Evolutionary conservation across 2,113 vertebrate genomes (phyloP).

Genomic region (Melanotaenia duboulayi): DNA sequence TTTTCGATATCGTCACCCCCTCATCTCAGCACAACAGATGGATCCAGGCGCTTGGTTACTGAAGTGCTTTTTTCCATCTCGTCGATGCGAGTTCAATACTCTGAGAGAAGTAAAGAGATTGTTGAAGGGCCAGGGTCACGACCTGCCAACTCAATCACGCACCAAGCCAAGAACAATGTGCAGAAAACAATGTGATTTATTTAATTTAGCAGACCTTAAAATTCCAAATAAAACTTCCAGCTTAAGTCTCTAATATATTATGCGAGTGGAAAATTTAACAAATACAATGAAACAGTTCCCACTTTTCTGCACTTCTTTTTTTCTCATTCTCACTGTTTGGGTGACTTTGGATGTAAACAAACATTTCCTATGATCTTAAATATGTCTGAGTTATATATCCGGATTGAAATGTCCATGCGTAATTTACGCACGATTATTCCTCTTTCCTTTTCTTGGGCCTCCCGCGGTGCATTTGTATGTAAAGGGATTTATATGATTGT

Average conservation of each 20-base stretch:
- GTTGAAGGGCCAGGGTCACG: slow-evolving; percentile 77
- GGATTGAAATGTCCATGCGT: slow-evolving; percentile 9
- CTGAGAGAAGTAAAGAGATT: slow-evolving; percentile 77
- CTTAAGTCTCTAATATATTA: not conserved
- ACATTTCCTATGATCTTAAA: not conserved
- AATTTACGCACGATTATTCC: slow-evolving; percentile 50
- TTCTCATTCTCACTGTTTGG: not conserved
- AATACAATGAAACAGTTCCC: not conserved
- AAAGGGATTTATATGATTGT: not conserved
- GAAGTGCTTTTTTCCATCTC: slow-evolving; percentile 74
- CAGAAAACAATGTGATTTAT: slow-evolving; percentile 34
- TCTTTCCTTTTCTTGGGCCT: not conserved
- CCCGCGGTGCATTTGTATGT: not conserved
- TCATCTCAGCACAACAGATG: slow-evolving; percentile 66
- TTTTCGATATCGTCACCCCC: slow-evolving; percentile 33
- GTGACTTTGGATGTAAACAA: not conserved
- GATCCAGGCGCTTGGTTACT: slow-evolving; percentile 64
- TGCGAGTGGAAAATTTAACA: not conserved
- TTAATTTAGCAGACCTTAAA: slow-evolving; percentile 1
- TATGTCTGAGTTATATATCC: not conserved
- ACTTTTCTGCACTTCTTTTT: not conserved
- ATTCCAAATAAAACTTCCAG: slow-evolving; percentile 5
- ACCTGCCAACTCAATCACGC: slow-evolving; percentile 74
- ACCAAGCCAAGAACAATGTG: slow-evolving; percentile 55
- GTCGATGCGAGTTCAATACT: slow-evolving; percentile 76